Percentiles rank a stretch among this genome's conserved stretches.
These are phyloP conservation scores for Fukomys damarensis DNA, from an alignment of 2,113 vertebrate genomes.

Conservation along the genomic window DNA sequence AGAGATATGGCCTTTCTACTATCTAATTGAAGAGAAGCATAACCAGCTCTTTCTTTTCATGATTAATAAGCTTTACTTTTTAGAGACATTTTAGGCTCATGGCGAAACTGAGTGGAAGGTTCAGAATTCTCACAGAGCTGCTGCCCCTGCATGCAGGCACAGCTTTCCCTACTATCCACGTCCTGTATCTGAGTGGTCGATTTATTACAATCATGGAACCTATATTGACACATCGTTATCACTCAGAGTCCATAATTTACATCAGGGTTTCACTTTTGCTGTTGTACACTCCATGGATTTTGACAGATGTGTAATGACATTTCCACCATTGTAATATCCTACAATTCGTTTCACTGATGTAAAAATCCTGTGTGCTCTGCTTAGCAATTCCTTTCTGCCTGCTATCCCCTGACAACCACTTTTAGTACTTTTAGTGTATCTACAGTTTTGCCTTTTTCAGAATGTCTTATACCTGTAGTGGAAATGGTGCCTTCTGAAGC, in stretches of 20 bases:
- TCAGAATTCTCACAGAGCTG: neutral
- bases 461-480: neutral
- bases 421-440: neutral
- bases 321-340: neutral
- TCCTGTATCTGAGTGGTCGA: neutral
- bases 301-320: constrained; percentile 24
- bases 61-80: constrained; percentile 29
- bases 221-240: neutral
- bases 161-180: neutral
- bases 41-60: neutral
- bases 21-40: neutral
- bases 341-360: neutral
- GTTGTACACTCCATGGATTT: neutral
- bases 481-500: neutral
- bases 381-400: neutral
- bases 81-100: neutral
- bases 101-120: neutral
- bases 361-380: neutral
- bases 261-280: neutral
- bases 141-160: no score
- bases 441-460: constrained; percentile 3
- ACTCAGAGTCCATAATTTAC: neutral
- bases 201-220: neutral
- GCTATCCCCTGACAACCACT: neutral
- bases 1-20: constrained; percentile 6